phyloP scores from a whole-genome alignment of 1,140 invertebrate species.

The Dendroctonus ponderosae region DNA sequence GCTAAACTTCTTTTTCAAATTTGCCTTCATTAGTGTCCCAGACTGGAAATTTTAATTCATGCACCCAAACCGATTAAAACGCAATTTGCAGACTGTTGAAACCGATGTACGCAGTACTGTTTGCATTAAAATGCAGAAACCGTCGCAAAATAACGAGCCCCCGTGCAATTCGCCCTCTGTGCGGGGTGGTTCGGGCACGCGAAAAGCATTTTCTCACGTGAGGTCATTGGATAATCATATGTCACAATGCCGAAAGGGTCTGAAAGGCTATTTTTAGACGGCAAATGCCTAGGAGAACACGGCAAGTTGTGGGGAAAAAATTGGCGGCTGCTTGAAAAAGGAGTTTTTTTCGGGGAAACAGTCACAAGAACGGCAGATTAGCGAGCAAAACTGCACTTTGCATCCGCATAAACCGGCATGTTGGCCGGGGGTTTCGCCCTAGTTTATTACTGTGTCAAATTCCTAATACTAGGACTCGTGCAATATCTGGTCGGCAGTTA shows the following conservation, averaged over 20 bases:
- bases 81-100: conserved; percentile 11
- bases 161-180: conserved; percentile 1
- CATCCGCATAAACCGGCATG: conserved; percentile 1
- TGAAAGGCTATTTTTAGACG: conserved; percentile 8
- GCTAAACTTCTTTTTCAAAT: too few relatives aligned
- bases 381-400: neutral
- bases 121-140: conserved; percentile 12
- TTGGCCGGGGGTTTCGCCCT: conserved; percentile 1
- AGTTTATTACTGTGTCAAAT: conserved; percentile 26
- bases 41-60: too few relatives aligned
- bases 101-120: neutral
- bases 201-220: conserved; percentile 25
- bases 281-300: neutral
- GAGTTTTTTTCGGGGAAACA: too few relatives aligned
- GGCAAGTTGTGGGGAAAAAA: neutral
- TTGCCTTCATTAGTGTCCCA: too few relatives aligned
- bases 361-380: too few relatives aligned
- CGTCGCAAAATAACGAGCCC: conserved; percentile 6
- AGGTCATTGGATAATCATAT: conserved; percentile 21
- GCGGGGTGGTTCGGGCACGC: conserved; percentile 4
- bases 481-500: conserved; percentile 25
- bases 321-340: too few relatives aligned
- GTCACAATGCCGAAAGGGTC: conserved; percentile 12
- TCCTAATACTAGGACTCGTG: conserved; percentile 17
- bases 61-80: too few relatives aligned